Evolutionary conservation across 2,888 invertebrate genomes (phyloP).

Genomic region (Patella depressa): DNA sequence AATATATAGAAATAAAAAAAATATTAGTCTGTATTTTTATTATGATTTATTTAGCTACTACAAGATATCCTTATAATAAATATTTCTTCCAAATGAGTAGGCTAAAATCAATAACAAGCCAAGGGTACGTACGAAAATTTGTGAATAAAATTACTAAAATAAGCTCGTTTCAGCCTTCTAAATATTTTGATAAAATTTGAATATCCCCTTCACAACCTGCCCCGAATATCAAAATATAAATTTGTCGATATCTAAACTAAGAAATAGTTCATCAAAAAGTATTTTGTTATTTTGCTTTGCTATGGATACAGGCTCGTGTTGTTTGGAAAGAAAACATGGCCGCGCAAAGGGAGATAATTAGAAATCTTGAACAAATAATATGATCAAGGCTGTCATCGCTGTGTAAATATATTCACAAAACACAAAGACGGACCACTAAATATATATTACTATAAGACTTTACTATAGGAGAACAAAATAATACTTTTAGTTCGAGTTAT

Average conservation of each 20-base stretch:
- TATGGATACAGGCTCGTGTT: slow-evolving; percentile 2
- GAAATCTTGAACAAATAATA: background rate
- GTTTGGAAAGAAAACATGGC: background rate
- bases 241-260: slow-evolving; percentile 4
- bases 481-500: no score
- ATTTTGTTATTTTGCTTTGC: slow-evolving; percentile 11
- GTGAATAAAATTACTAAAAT: no score
- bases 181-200: slow-evolving; percentile 10
- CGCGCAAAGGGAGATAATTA: background rate
- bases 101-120: no score
- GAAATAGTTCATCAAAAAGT: background rate
- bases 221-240: background rate
- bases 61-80: no score
- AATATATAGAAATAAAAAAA: no score
- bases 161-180: background rate
- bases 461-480: no score
- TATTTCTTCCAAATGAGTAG: no score
- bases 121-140: no score
- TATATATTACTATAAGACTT: no score
- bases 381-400: background rate
- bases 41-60: no score
- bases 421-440: no score
- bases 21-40: no score
- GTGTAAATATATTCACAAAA: background rate
- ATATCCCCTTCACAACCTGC: background rate